These are phyloP conservation scores for Coregonus sp. DNA, from an alignment of 2,797 vertebrate species.

Conservation along the genomic window DNA sequence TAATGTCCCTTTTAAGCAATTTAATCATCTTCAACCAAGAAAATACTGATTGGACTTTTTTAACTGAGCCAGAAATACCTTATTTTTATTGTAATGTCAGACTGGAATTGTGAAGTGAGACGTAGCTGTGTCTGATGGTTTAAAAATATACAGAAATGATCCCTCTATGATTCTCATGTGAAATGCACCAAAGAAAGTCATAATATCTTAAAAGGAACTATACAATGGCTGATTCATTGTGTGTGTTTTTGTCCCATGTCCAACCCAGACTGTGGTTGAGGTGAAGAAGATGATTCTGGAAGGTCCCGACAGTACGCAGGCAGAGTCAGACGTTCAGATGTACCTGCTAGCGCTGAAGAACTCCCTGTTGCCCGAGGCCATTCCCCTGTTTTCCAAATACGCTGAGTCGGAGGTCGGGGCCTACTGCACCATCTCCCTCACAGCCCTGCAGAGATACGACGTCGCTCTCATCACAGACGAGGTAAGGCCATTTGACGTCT, in stretches of 20 bases:
- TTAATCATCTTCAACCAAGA: not conserved
- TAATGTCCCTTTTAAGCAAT: not conserved
- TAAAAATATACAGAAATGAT: too few species aligned
- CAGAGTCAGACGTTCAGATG: conserved; percentile 83
- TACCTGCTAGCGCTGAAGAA: conserved; percentile 94
- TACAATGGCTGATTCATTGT: not conserved
- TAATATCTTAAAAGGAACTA: too few species aligned
- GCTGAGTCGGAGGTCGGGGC: conserved; percentile 85
- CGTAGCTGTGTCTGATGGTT: too few species aligned
- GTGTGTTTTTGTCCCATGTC: conserved; percentile 10
- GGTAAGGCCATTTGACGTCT: conserved; percentile 66
- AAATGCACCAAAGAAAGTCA: too few species aligned
- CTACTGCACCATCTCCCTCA: conserved; percentile 83
- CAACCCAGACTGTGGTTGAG: conserved; percentile 81
- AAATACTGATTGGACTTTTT: not conserved
- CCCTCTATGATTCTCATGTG: too few species aligned
- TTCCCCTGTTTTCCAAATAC: conserved; percentile 86
- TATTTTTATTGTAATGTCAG: not conserved
- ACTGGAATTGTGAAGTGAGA: not conserved
- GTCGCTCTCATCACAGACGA: conserved; percentile 81
- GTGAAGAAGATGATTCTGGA: conserved; percentile 88
- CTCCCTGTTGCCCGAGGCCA: conserved; percentile 86
- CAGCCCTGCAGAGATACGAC: conserved; percentile 87
- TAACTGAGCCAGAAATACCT: not conserved
- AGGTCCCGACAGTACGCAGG: conserved; percentile 80